A percentile compares a stretch with the other conserved stretches of the same genome.
These are phyloP conservation scores for Hymenochirus boettgeri DNA, from an alignment of 2,113 vertebrate species.

Conservation along the genomic window DNA sequence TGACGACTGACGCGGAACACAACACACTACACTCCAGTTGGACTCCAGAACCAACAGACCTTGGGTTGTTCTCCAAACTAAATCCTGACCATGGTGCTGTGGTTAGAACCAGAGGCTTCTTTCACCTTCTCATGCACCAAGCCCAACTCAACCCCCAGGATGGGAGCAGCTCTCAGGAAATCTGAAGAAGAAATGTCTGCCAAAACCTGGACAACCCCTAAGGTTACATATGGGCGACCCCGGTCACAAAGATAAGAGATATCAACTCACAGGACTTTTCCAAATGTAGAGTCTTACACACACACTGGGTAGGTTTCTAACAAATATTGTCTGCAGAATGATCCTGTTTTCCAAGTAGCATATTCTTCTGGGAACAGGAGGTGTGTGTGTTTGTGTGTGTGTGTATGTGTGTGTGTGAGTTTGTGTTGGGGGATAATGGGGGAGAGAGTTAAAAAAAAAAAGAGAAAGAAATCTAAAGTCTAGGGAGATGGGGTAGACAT, in stretches of 20 bases:
- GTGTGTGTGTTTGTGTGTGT: too few relatives aligned
- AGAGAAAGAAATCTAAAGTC: constrained; percentile 68
- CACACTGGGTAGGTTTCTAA: constrained; percentile 72
- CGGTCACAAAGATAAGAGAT: constrained; percentile 70
- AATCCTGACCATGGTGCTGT: constrained; percentile 22
- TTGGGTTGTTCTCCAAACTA: constrained; percentile 56
- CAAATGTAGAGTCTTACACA: constrained; percentile 60
- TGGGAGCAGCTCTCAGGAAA: constrained; percentile 50
- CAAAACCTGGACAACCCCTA: constrained; percentile 63
- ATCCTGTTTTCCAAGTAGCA: constrained; percentile 62
- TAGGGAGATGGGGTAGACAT: constrained; percentile 54
- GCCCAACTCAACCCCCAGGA: constrained; percentile 56
- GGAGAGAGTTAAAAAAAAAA: constrained; percentile 35
- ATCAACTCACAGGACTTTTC: constrained; percentile 62
- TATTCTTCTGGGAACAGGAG: constrained; percentile 62
- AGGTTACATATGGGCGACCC: constrained; percentile 65
- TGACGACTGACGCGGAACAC: constrained; percentile 84
- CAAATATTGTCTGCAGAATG: constrained; percentile 69
- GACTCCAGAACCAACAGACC: constrained; percentile 72
- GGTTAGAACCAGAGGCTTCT: constrained; percentile 16
- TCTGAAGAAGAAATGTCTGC: constrained; percentile 46
- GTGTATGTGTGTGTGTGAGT: too few relatives aligned
- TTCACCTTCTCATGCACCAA: constrained; percentile 43
- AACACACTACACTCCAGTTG: constrained; percentile 73
- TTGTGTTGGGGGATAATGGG: too few relatives aligned